Evolutionary conservation across 2,113 vertebrate genomes (phyloP).

Genomic region (Vanacampus margaritifer): DNA sequence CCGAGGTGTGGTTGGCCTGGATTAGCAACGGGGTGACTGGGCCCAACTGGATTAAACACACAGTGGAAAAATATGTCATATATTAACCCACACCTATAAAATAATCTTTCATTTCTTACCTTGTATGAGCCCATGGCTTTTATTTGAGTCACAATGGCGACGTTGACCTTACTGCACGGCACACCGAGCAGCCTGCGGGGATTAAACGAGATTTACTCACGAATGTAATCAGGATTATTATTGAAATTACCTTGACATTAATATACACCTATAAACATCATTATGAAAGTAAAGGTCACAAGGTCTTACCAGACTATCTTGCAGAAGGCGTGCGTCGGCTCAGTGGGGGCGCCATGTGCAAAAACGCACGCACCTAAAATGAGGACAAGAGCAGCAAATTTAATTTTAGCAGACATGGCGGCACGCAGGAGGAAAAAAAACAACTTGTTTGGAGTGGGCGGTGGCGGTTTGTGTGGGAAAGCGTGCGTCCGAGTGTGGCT

Average conservation of each 20-base stretch:
- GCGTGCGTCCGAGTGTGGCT: not conserved
- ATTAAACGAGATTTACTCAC: not conserved
- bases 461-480: not conserved
- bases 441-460: not conserved
- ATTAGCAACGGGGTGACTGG: constrained; percentile 11
- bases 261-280: not conserved
- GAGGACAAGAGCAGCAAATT: constrained; percentile 21
- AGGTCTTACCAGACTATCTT: constrained; percentile 53
- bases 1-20: constrained; percentile 56
- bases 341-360: not conserved
- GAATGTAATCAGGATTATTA: not conserved
- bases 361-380: constrained; percentile 32
- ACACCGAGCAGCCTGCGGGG: constrained; percentile 43
- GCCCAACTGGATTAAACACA: constrained; percentile 32
- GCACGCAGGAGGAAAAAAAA: not conserved
- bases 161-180: constrained; percentile 31
- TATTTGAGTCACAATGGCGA: constrained; percentile 49
- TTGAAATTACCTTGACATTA: too few species aligned
- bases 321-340: constrained; percentile 38
- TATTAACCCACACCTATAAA: not conserved
- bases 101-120: constrained; percentile 12
- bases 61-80: not conserved
- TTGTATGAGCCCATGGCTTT: constrained; percentile 58
- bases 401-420: constrained; percentile 31
- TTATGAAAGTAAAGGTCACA: not conserved